Base-by-base conservation (phyloP, 1,140 invertebrate genomes). In the Drosophila pectinifera region DNA sequence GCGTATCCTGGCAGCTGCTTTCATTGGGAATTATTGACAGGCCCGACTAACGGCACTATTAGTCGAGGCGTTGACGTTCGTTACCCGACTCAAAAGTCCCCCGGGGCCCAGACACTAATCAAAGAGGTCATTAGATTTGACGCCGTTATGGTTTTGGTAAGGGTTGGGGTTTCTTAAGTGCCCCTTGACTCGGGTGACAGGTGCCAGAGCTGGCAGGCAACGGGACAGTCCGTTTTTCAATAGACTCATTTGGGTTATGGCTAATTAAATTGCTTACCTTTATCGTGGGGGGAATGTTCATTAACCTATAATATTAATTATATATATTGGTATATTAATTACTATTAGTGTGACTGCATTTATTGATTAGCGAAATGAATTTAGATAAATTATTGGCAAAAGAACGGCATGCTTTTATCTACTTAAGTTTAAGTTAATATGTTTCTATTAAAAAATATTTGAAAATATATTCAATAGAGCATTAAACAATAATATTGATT, bases 21-120 rank as follows among this genome's bases (percentile, higher is more conserved):
- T 88, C 84, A 88, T 77, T 77, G 81, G 81, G 78, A 43, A 73
- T 79, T 86, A 88, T 88, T 89, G 83, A 88, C 83, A 88, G 83
- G 75, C 56, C 42, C 53, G 55, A 58, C 83, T 80, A 86, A 86
- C 79, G 67, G 84, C 51, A 88, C 75, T 88, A 88, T 88, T 88
- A 88, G 51, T 46, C 63, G 65, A 88, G 83, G 83, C 83, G 83
- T 88, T 86, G 79, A 86, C 83, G 63, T 76, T 78, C 46, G 83
- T 78, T 81, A 58, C 75, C 72, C 38, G 24, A 14, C 67, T 69
- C 45, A 81, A 78, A 78, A 62, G 65, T 82, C 83, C 78, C 83
- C 63, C 26, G 82, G 76, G 76, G 58, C 41, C 41, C 36, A 31
- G 53, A 5, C n/a, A 45, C 64, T 75, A 88, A 88, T 83, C 83